These are phyloP conservation scores for Piprites chloris DNA, from an alignment of 2,113 vertebrate genomes.

Conservation along the genomic window DNA sequence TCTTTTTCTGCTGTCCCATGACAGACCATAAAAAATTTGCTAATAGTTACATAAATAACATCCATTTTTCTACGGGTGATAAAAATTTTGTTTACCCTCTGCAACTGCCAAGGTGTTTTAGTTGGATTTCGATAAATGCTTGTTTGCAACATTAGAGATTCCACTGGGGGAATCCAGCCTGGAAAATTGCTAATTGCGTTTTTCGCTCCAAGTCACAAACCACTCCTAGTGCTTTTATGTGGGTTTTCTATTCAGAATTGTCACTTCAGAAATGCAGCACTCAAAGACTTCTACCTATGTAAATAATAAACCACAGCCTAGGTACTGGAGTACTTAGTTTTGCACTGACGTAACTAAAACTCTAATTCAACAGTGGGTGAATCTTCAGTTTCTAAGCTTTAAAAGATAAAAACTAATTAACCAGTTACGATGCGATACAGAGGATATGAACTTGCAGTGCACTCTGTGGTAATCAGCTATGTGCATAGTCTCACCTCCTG, in stretches of 20 bases:
- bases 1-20: background rate
- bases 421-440: background rate
- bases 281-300: background rate
- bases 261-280: background rate
- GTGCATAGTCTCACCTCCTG: background rate
- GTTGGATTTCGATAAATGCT: slow-evolving; percentile 54
- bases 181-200: background rate
- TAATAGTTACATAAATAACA: slow-evolving; percentile 25
- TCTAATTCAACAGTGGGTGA: background rate
- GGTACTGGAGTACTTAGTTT: background rate
- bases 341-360: background rate
- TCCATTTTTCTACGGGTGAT: background rate
- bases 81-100: slow-evolving; percentile 23
- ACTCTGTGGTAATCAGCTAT: background rate
- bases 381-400: background rate
- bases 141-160: background rate
- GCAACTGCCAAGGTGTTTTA: slow-evolving; percentile 33
- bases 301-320: background rate
- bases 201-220: background rate
- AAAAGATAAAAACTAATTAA: background rate
- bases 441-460: background rate
- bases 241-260: background rate
- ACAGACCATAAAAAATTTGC: background rate
- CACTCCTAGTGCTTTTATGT: slow-evolving; percentile 34
- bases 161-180: background rate